Evolutionary conservation across 2,113 vertebrate species (phyloP), one percentile per base, ranked within the genome.

Genomic region (Lagenorhynchus albirostris): DNA sequence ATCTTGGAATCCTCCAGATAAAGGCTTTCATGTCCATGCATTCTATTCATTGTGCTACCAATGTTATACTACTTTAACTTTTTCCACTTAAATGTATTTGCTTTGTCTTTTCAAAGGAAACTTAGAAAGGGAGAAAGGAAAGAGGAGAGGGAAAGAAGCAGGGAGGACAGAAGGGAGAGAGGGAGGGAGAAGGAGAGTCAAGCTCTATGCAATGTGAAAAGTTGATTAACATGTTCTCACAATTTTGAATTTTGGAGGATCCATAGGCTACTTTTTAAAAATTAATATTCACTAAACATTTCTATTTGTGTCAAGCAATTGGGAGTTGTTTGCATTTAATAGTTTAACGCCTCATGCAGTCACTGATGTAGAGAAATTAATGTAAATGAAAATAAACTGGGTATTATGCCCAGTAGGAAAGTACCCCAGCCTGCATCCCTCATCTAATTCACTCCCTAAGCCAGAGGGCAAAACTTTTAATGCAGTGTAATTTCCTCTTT

Each of bases 331-430:
- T 94, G 15, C 67, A 62, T 98, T 98, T 98, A 98, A 97, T 60
- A 96, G 79, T 97, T 98, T 96, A 97, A 97, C 96, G 92, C 50
- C 89, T 90, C 55, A 73, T 92, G 76, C 76, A 96, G 58, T 86
- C 97, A 91, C 31, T 97, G 50, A 97, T 95, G 10, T 81, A 97
- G 82, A 97, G 85, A 98, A 98, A 98, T 95, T 97, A 98, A 98
- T 53, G n/a, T 91, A 98, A 98, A 98, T 96, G 73, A 98, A 98
- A 99, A 97, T 96, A 94, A 98, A 97, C 94, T 95, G 50, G 41
- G 94, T 95, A 94, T 94, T 98, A 97, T 93, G 82, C 58, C 38
- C 87, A 80, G 36, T 33, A 98, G 83, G 95, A 98, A 98, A 96
- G 5, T 31, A 95, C 26, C 70, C 94, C 36, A 87, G 88, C 81